phyloP scores from a whole-genome alignment of 2,113 vertebrate species.

The Petrocephalus zakoni region DNA sequence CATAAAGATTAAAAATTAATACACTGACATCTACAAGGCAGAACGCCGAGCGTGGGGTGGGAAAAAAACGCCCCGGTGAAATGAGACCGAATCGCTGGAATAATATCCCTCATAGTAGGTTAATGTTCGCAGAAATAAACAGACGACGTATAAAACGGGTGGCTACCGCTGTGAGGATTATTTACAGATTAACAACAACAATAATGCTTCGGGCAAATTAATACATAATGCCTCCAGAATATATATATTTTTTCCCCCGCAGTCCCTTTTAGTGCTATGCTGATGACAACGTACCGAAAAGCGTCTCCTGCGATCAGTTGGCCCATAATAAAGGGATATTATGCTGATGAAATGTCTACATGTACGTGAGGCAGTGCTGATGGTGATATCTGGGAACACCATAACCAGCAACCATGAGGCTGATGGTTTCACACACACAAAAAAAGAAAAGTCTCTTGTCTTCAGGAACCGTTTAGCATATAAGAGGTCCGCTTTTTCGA shows the following conservation, averaged over 20 bases:
- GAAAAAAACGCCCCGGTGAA: conserved; percentile 35
- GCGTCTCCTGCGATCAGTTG: conserved; percentile 6
- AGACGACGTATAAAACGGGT: conserved; percentile 13
- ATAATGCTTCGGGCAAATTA: conserved; percentile 5
- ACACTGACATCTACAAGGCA: conserved; percentile 46
- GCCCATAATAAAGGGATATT: conserved; percentile 9
- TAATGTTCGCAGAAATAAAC: conserved; percentile 19
- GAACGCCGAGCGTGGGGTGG: conserved; percentile 28
- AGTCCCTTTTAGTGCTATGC: conserved; percentile 17
- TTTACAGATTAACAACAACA: not conserved
- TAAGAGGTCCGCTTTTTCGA: conserved; percentile 15
- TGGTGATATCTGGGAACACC: conserved; percentile 11
- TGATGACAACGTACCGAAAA: conserved; percentile 16
- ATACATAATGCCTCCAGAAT: conserved; percentile 14
- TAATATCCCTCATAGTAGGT: conserved; percentile 38
- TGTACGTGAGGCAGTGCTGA: not conserved
- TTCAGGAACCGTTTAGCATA: not conserved
- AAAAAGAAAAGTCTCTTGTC: conserved; percentile 7
- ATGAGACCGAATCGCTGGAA: conserved; percentile 25
- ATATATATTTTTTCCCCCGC: conserved; percentile 4
- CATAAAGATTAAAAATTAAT: conserved; percentile 67
- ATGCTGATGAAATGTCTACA: conserved; percentile 6
- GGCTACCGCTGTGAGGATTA: not conserved
- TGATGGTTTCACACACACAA: not conserved
- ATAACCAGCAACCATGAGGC: not conserved